Conservation (phyloP, 2,888 invertebrate genomes). For the Agelastica alni region DNA sequence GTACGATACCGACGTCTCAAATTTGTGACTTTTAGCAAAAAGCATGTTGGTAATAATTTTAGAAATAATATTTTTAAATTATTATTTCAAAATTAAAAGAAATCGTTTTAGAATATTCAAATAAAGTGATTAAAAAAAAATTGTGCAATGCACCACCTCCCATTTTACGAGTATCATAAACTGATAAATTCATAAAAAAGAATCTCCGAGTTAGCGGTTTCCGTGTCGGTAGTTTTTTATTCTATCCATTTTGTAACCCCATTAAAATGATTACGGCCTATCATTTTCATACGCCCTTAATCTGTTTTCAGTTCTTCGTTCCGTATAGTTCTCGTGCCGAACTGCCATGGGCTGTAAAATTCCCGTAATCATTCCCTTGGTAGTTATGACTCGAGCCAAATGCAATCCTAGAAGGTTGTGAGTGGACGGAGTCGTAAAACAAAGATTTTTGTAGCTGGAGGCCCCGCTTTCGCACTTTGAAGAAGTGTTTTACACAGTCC, state of each 20-base stretch:
- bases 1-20: no score
- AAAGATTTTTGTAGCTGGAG: slow-evolving; percentile 43
- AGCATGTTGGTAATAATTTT: no score
- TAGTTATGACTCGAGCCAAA: slow-evolving; percentile 49
- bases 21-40: no score
- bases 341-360: slow-evolving; percentile 44
- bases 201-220: not conserved
- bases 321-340: slow-evolving; percentile 26
- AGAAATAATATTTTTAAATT: no score
- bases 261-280: slow-evolving; percentile 16
- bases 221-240: slow-evolving; percentile 15
- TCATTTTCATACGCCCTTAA: slow-evolving; percentile 23
- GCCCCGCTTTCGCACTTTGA: slow-evolving; percentile 30
- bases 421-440: slow-evolving; percentile 49
- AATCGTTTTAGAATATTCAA: no score
- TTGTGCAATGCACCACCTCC: no score
- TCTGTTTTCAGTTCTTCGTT: slow-evolving; percentile 22
- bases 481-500: slow-evolving; percentile 11
- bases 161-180: not conserved
- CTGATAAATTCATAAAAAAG: slow-evolving; percentile 3
- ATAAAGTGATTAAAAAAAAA: no score
- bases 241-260: slow-evolving; percentile 13
- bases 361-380: slow-evolving; percentile 48
- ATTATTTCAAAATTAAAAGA: no score
- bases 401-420: slow-evolving; percentile 46